These are phyloP conservation scores for Andrena trimmerana DNA, from an alignment of 2,888 invertebrate species.

Conservation along the genomic window DNA sequence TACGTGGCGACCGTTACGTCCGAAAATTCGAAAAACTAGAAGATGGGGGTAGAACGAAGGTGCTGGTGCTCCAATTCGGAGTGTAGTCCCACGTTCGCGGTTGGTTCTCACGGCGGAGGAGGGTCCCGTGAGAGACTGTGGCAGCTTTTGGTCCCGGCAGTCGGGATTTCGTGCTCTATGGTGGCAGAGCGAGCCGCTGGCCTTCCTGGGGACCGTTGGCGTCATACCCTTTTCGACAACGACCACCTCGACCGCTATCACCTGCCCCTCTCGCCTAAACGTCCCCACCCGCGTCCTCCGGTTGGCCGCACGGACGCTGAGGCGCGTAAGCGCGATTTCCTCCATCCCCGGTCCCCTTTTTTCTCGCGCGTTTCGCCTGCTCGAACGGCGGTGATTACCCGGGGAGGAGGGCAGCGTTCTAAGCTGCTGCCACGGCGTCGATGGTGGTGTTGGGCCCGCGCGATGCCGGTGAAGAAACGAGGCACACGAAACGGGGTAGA, in stretches of 20 bases:
- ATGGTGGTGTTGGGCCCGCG: conserved; percentile 47
- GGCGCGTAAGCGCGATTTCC: conserved; percentile 68
- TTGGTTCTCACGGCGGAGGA: conserved; percentile 55
- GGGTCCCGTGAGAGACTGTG: conserved; percentile 62
- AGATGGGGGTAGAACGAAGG: background rate
- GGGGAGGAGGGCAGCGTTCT: conserved; percentile 58
- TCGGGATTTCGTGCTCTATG: conserved; percentile 58
- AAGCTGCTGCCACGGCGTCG: conserved; percentile 66
- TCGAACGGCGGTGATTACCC: conserved; percentile 71
- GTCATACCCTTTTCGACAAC: conserved; percentile 73
- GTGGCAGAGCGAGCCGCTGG: conserved; percentile 18
- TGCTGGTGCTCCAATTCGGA: conserved; percentile 20
- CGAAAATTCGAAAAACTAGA: background rate
- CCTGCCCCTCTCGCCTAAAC: conserved; percentile 18
- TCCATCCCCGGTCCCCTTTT: conserved; percentile 46
- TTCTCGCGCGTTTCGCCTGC: conserved; percentile 51
- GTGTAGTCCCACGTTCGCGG: conserved; percentile 13
- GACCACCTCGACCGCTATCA: conserved; percentile 69
- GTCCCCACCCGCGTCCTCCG: background rate
- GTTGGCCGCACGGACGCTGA: conserved; percentile 34
- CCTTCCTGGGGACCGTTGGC: conserved; percentile 51
- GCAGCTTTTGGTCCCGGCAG: conserved; percentile 46
- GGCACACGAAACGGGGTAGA: conserved; percentile 48
- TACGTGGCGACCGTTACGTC: background rate
- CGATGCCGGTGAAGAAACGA: conserved; percentile 46